Evolutionary conservation across 2,113 vertebrate genomes (phyloP).

Genomic region (Lepus europaeus): DNA sequence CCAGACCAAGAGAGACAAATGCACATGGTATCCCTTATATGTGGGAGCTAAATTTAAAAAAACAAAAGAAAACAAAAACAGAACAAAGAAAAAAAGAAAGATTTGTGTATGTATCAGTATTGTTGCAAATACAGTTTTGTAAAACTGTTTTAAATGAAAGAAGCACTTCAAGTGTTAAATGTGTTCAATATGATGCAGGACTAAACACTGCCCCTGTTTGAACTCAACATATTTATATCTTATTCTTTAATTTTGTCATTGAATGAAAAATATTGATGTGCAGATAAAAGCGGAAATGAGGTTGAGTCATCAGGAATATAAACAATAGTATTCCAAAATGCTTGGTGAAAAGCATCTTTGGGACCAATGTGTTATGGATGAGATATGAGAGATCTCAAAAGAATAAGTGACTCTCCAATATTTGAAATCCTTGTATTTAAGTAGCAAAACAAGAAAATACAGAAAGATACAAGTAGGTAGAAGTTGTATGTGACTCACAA

Average conservation of each 20-base stretch:
- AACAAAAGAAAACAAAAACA: too few species aligned
- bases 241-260: background rate
- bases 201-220: background rate
- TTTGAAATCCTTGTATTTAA: background rate
- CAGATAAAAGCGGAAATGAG: background rate
- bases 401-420: background rate
- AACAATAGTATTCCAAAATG: conserved; percentile 8
- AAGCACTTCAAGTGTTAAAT: background rate
- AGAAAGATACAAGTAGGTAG: background rate
- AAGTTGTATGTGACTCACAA: background rate
- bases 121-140: too few species aligned
- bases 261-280: background rate
- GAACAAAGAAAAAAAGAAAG: too few species aligned
- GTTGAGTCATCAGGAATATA: background rate
- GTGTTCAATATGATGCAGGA: background rate
- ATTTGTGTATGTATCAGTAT: too few species aligned
- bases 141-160: too few species aligned
- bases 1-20: too few species aligned
- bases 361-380: background rate
- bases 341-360: background rate
- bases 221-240: background rate
- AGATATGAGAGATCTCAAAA: background rate
- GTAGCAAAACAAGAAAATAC: background rate
- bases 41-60: too few species aligned
- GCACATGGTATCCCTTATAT: too few species aligned